phyloP scores from a whole-genome alignment of 2,888 invertebrate genomes.

The Tupiocoris notatus region DNA sequence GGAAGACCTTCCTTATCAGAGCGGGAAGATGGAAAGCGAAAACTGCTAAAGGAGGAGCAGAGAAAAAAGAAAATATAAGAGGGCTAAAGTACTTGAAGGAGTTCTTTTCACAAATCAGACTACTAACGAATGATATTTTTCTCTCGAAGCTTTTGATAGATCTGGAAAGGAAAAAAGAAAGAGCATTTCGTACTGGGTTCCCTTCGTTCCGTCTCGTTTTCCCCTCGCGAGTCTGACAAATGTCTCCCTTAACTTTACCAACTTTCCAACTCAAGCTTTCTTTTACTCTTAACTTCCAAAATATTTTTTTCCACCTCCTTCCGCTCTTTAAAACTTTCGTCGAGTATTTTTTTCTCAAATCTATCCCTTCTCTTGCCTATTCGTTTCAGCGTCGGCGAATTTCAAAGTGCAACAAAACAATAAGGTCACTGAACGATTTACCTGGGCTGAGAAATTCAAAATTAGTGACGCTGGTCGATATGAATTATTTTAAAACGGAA shows the following conservation, averaged over 20 bases:
- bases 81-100: not conserved
- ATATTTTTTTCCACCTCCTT: slow-evolving; percentile 13
- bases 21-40: not conserved
- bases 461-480: no score
- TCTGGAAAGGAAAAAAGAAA: slow-evolving; percentile 9
- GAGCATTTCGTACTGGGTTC: slow-evolving; percentile 11
- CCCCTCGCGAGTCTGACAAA: slow-evolving; percentile 34
- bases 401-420: no score
- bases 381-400: no score
- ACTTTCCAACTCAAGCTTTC: slow-evolving; percentile 29
- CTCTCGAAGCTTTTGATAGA: slow-evolving; percentile 27
- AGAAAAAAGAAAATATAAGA: not conserved
- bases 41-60: not conserved
- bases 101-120: slow-evolving; percentile 16
- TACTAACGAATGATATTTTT: slow-evolving; percentile 35
- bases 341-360: not conserved
- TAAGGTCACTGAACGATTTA: no score
- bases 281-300: slow-evolving; percentile 1
- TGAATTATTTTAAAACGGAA: no score
- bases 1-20: not conserved
- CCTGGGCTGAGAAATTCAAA: no score
- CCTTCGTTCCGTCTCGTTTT: slow-evolving; percentile 3
- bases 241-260: slow-evolving; percentile 38
- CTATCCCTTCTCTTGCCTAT: no score
- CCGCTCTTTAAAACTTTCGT: not conserved